These are phyloP conservation scores for Megalurothrips usitatus DNA, from an alignment of 2,888 invertebrate species.

Conservation along the genomic window DNA sequence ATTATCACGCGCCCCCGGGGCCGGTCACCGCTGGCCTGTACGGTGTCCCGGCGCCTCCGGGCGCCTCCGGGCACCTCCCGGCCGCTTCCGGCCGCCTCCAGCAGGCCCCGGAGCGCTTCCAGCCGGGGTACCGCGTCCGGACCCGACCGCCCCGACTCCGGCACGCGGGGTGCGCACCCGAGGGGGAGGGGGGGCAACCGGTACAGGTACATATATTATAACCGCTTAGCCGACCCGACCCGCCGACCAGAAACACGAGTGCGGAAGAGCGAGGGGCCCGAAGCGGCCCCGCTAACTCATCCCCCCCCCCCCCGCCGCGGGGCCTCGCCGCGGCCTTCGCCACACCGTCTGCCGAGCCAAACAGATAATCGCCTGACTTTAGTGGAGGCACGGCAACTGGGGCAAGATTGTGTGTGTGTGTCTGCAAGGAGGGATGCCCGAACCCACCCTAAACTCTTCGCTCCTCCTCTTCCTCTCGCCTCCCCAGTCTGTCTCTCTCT, in stretches of 20 bases:
- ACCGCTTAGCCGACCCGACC: not conserved
- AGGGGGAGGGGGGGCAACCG: no score
- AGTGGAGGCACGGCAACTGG: not conserved
- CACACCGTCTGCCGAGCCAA: not conserved
- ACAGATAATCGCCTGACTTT: slow-evolving; percentile 2
- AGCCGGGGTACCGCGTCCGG: no score
- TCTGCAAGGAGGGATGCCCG: not conserved
- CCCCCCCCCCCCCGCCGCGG: not conserved
- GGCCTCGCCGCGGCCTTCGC: not conserved
- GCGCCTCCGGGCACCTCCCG: no score
- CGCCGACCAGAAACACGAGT: not conserved
- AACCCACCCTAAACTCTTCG: no score
- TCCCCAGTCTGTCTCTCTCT: not conserved
- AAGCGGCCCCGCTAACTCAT: not conserved
- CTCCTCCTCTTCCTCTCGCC: not conserved
- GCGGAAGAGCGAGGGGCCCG: not conserved
- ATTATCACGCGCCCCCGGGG: not conserved
- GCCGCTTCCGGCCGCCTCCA: no score
- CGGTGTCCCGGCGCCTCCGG: no score
- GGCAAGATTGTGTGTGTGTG: not conserved
- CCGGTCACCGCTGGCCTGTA: no score
- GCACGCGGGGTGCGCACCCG: no score
- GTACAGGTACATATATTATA: not conserved
- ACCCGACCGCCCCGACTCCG: no score
- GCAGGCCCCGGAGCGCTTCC: no score